These are phyloP conservation scores for Proisotoma minuta DNA, from an alignment of 2,888 invertebrate genomes.

Conservation along the genomic window DNA sequence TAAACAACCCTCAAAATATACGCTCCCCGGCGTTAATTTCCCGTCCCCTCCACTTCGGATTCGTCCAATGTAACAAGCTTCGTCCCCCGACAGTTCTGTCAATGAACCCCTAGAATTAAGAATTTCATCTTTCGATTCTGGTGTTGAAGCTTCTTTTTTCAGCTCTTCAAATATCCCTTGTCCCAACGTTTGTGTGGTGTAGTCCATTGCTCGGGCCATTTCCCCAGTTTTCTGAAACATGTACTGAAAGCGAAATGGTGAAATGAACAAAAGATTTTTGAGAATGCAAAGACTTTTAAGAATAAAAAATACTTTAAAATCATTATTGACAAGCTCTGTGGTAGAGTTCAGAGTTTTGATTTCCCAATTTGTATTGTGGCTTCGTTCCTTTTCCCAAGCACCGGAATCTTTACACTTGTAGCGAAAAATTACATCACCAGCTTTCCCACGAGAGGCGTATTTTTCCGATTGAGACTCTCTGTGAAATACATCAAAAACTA, in stretches of 20 bases:
- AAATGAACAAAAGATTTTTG: background rate
- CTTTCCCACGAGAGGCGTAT: constrained; percentile 54
- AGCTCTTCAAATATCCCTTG: constrained; percentile 48
- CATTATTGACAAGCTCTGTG: background rate
- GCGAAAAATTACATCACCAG: constrained; percentile 60
- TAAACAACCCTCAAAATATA: constrained; percentile 64
- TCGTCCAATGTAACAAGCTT: constrained; percentile 62
- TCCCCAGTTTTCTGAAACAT: constrained; percentile 57
- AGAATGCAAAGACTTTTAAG: no score
- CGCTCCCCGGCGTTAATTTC: constrained; percentile 65
- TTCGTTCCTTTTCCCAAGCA: constrained; percentile 25
- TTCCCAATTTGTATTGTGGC: background rate
- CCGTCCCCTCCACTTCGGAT: constrained; percentile 72
- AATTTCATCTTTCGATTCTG: background rate
- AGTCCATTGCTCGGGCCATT: constrained; percentile 53
- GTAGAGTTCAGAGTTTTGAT: background rate
- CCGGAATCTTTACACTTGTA: constrained; percentile 40
- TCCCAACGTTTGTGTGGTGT: constrained; percentile 51
- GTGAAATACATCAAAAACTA: background rate
- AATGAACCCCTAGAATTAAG: background rate
- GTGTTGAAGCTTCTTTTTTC: constrained; percentile 45
- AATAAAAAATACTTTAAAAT: background rate
- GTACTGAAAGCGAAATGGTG: constrained; percentile 48
- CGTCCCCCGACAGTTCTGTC: constrained; percentile 44
- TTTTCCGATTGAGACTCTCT: constrained; percentile 3